These are phyloP conservation scores for Coremacera marginata DNA, from an alignment of 2,888 invertebrate species.

Conservation along the genomic window DNA sequence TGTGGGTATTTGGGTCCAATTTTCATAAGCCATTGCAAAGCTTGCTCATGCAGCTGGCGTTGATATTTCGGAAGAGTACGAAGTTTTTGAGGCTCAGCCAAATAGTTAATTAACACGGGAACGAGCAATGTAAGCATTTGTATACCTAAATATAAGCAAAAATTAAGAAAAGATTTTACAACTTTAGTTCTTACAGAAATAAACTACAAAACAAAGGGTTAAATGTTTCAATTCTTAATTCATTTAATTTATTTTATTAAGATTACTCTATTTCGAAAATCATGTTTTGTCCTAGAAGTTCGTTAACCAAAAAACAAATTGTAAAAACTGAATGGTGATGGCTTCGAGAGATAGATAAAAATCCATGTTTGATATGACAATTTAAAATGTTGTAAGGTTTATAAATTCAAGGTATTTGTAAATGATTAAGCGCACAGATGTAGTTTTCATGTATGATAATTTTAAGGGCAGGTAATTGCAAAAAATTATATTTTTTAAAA, in stretches of 20 bases:
- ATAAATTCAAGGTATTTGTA: no score
- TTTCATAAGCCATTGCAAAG: constrained; percentile 89
- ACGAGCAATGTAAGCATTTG: constrained; percentile 91
- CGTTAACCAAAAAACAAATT: no score
- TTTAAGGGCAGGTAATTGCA: no score
- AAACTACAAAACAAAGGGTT: neutral
- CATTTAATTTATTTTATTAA: no score
- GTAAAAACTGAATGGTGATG: no score
- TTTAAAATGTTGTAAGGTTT: no score
- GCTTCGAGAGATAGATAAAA: neutral
- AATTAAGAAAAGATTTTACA: neutral
- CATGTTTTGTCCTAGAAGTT: neutral
- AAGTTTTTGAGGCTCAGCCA: constrained; percentile 78
- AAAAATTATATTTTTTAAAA: no score
- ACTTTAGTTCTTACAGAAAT: neutral
- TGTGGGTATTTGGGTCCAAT: constrained; percentile 94
- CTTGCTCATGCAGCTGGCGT: constrained; percentile 85
- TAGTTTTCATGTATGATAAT: no score
- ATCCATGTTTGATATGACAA: neutral
- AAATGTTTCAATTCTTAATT: neutral
- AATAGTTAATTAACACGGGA: constrained; percentile 88
- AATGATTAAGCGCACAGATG: no score
- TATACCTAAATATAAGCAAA: constrained; percentile 76
- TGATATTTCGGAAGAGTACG: constrained; percentile 75
- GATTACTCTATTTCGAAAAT: no score